Base-by-base conservation (phyloP, 2,113 vertebrate genomes). In the Hipposideros armiger region DNA sequence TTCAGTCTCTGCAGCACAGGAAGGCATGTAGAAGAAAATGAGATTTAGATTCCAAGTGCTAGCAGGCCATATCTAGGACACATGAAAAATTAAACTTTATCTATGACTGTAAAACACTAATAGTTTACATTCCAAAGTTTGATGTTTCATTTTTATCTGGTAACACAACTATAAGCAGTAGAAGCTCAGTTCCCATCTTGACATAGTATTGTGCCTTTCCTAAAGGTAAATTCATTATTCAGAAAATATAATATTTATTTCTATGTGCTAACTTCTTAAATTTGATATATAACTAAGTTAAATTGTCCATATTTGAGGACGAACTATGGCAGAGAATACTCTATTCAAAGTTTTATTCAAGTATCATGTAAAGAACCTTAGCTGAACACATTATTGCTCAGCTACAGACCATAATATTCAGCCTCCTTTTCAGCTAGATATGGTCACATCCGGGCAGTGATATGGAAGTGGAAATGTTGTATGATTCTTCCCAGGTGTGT, bases 161-260 rank as follows among this genome's bases (percentile, higher is more conserved):
- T 74, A 42, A 86, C 8, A 90, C 6, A 62, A 30, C 32, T 52
- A 50, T 66, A 87, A 72, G 70, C 72, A 84, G 52, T 60, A 89
- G 16, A 77, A 93, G 13, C 2, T 66, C 58, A 92, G 47, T 78
- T 78, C 24, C 32, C 14, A 54, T 54, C 64, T 87, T 67, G 10
- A 40, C 17, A 72, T 16, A 70, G 3, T 11, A 66, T 10, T 50
- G 3, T 30, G 50, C 78, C 17, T 85, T 88, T 94, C 74, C 45
- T 83, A 93, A 84, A 42, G 36, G 26, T 45, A 74, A 76, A 72
- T 54, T 88, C 73, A 40, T 62, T 60, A 69, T 58, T 95, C 28
- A 74, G 50, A 26, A 54, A 94, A 93, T 70, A 93, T 70, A 36
- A 72, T 24, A 50, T 50, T 56, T 72, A 32, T 85, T 90, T 76